Evolutionary conservation across 2,797 vertebrate species (phyloP), one percentile per base, ranked within the genome.

Genomic region (Distichodus sexfasciatus): DNA sequence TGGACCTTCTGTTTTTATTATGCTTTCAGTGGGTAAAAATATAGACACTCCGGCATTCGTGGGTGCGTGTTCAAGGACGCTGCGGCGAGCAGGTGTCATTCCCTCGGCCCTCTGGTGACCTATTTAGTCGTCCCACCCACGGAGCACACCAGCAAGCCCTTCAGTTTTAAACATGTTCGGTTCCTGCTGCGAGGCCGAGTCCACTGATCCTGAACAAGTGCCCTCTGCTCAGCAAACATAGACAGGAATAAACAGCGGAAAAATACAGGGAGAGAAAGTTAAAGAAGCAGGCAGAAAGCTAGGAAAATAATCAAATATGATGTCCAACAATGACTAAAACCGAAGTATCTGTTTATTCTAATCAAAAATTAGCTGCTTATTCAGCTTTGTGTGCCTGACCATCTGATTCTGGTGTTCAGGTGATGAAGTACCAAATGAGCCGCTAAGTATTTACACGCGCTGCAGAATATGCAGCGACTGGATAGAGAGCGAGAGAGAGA

Each of bases 371-470:
- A 57, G 38, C 28, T 15, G n/a, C 17, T 11, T 36, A 10, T 19
- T 43, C 12, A n/a, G 21, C 12, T 51, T 59, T 51, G 33, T 5
- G 17, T 17, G n/a, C 28, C 10, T 3, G 15, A 36, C 21, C 21
- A 11, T 26, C 15, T 12, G 35, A 50, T 14, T 29, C 35, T 60
- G 55, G 28, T n/a, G 74, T 14, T 29, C 35, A 66, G 55, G 28
- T n/a, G 74, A 65, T 81, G 26, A 66, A 74, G 74, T 62, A 67
- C 76, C 21, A 65, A 79, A 69, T 59, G 62, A 67, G 69, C 76
- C 63, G 72, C 40, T 50, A 75, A 67, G 74, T 21, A 82, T 90
- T 91, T 86, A 89, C 79, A 69, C 84, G 82, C 84, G 81, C 82
- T 15, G 77, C 82, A 82, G 86, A 87, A 79, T 15, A 55, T 79